phyloP scores from a whole-genome alignment of 2,113 vertebrate species.

The Lagopus muta region DNA sequence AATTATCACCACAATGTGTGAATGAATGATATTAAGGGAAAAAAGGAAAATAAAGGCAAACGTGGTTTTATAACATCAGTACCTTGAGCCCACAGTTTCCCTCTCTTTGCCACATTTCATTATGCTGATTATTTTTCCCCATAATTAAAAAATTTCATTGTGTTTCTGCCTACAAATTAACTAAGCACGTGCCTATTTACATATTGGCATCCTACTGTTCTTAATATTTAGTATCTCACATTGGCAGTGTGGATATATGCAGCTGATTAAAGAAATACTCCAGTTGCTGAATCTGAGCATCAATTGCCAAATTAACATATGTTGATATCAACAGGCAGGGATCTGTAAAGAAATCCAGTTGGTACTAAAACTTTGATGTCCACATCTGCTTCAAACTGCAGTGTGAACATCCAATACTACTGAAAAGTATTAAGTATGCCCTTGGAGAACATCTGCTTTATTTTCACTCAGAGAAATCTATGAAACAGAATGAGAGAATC shows the following conservation, averaged over 20 bases:
- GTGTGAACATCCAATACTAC: neutral
- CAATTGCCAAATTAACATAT: neutral
- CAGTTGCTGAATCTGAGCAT: neutral
- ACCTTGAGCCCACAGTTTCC: neutral
- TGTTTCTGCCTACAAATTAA: neutral
- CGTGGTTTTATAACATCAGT: neutral
- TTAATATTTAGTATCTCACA: neutral
- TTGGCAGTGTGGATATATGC: neutral
- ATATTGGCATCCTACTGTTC: neutral
- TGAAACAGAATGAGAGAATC: too few species aligned
- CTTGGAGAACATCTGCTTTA: neutral
- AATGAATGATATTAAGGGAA: neutral
- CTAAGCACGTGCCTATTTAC: neutral
- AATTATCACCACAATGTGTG: neutral
- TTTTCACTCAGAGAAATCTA: neutral
- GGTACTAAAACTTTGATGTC: neutral
- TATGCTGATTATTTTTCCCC: neutral
- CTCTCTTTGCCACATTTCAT: neutral
- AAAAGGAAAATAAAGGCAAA: neutral
- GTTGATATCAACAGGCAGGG: neutral
- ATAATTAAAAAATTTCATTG: neutral
- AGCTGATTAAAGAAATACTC: neutral
- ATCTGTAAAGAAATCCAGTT: accelerated
- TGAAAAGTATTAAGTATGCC: neutral
- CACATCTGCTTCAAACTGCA: neutral